Base-by-base conservation (phyloP, 1,140 invertebrate genomes). In the Chionoecetes opilio region DNA sequence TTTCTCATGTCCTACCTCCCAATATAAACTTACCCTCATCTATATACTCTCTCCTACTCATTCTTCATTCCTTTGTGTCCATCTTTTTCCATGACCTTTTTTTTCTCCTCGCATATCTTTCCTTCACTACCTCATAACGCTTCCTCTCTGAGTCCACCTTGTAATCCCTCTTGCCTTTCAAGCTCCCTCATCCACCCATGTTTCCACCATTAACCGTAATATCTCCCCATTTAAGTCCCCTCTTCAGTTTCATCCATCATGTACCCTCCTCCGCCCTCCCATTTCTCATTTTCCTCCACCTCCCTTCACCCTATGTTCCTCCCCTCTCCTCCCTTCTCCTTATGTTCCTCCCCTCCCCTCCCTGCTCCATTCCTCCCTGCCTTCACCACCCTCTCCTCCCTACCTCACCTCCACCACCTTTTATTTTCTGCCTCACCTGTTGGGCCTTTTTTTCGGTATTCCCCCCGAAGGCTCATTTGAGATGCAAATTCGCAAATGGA, bases 401-500 rank as follows among this genome's bases (percentile, higher is more conserved):
- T 21, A 35, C 41, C 35, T 35, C 17, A 21, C 32, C n/a, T 84
- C 32, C 32, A 32, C 6, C 35, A 35, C 32, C 84, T 86, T 86
- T 86, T 86, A 86, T 86, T 38, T 86, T 86, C 35, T 29, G 84
- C 29, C 14, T 86, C 84, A 35, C 84, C 84, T 86, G 84, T 86
- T 34, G 35, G 84, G 0, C 35, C 32, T 17, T 86, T 35, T 84
- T 84, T 34, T 84, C 32, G 21, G 46, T 9, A 53, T 53, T n/a
- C 63, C n/a, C 63, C 63, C 84, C 84, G n/a, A 38, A 38, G 84
- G 32, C 84, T 86, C 84, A 86, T 34, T 38, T 86, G 84, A 86
- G 84, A 86, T 86, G 84, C 84, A 86, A 86, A 86, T 86, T 86
- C 84, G 84, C 84, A 86, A 86, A 86, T 86, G 84, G 84, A 86